Evolutionary conservation across 2,797 vertebrate genomes (phyloP).

Genomic region (Pelobates cultripes): DNA sequence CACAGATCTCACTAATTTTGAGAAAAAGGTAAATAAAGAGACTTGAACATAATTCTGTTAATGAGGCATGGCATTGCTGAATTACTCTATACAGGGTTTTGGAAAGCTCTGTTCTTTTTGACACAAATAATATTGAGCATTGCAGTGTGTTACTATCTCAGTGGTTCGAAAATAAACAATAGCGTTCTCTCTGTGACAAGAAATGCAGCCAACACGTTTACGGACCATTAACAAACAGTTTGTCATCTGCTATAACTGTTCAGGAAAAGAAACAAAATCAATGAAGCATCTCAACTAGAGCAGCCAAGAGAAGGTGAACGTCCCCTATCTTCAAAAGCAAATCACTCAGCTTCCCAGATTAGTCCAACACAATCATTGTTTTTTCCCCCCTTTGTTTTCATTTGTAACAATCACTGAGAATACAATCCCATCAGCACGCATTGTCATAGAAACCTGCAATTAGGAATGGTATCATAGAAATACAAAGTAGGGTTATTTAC

Average conservation of each 20-base stretch:
- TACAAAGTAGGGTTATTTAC: no score
- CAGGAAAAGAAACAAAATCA: conserved; percentile 21
- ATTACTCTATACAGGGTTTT: background rate
- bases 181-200: background rate
- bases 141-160: conserved; percentile 13
- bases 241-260: conserved; percentile 34
- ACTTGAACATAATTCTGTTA: background rate
- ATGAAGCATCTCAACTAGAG: conserved; percentile 23
- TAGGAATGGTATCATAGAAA: conserved; percentile 7
- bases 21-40: background rate
- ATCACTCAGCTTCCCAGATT: background rate
- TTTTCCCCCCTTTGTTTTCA: background rate
- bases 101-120: conserved; percentile 13
- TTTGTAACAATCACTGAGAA: conserved; percentile 2
- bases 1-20: background rate
- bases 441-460: conserved; percentile 1
- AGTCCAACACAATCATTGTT: background rate
- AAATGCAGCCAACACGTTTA: conserved; percentile 26
- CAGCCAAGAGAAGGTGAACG: background rate
- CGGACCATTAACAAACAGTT: conserved; percentile 34
- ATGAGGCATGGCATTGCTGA: background rate
- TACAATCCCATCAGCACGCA: background rate
- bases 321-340: background rate
- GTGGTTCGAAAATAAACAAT: conserved; percentile 16
- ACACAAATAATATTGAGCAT: conserved; percentile 4